A percentile compares a stretch with the other conserved stretches of the same genome.
phyloP scores from a whole-genome alignment of 92 coral and sea anemone genomes.

The Porites cylindrica region DNA sequence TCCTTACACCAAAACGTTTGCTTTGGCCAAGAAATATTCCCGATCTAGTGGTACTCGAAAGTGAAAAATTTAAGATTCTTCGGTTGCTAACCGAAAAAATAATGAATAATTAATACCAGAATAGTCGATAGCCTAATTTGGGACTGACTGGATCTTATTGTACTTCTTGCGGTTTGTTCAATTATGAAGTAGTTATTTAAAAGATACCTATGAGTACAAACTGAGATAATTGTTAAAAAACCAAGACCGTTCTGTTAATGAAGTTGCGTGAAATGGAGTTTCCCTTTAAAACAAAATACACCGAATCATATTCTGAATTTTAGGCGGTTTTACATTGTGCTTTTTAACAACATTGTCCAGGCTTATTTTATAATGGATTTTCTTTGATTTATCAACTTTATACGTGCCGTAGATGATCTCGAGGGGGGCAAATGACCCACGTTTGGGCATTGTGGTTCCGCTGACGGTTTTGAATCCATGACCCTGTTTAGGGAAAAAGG shows the following conservation, averaged over 20 bases:
- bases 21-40: neutral
- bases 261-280: neutral
- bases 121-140: neutral
- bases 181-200: neutral
- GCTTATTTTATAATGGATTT: neutral
- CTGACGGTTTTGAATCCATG: too few relatives aligned
- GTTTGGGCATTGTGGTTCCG: too few relatives aligned
- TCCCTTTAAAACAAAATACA: neutral
- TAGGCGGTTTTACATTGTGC: neutral
- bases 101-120: conserved; percentile 16
- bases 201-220: neutral
- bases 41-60: neutral
- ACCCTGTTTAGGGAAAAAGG: too few relatives aligned
- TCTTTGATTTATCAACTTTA: neutral
- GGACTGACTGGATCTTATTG: neutral
- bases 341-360: neutral
- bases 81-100: neutral
- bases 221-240: neutral
- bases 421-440: too few relatives aligned
- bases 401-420: too few relatives aligned
- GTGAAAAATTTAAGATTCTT: neutral
- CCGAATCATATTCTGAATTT: neutral
- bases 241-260: neutral
- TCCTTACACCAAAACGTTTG: neutral
- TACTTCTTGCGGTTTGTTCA: neutral